Evolutionary conservation across 2,113 vertebrate species (phyloP).

Genomic region (Cheirogaleus medius): DNA sequence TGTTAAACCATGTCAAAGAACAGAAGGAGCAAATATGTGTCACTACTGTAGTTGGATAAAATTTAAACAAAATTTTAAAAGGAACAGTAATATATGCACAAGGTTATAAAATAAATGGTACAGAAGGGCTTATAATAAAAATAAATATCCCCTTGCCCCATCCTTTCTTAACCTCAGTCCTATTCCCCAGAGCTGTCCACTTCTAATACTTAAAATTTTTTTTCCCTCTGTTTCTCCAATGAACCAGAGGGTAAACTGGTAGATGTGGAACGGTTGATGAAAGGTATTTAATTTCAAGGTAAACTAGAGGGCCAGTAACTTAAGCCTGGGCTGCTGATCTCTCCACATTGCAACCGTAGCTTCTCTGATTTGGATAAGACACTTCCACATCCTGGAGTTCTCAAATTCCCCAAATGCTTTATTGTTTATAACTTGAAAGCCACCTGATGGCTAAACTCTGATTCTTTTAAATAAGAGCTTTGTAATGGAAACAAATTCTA

Average conservation of each 20-base stretch:
- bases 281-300: neutral
- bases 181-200: neutral
- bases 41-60: neutral
- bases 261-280: neutral
- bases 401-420: constrained; percentile 52
- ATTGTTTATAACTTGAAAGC: constrained; percentile 66
- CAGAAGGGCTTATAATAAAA: neutral
- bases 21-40: neutral
- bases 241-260: neutral
- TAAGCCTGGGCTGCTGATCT: neutral
- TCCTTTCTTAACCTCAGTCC: neutral
- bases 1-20: neutral
- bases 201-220: neutral
- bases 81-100: neutral
- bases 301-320: neutral
- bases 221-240: neutral
- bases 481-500: constrained; percentile 66
- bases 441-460: constrained; percentile 58
- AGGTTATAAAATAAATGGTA: constrained; percentile 1
- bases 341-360: neutral
- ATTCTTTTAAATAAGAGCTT: constrained; percentile 56
- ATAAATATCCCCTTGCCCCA: neutral
- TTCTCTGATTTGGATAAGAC: neutral
- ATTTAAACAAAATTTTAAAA: neutral
- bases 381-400: constrained; percentile 55